Evolutionary conservation across 2,888 invertebrate genomes (phyloP).

Genomic region (Brachyopa scutellaris): DNA sequence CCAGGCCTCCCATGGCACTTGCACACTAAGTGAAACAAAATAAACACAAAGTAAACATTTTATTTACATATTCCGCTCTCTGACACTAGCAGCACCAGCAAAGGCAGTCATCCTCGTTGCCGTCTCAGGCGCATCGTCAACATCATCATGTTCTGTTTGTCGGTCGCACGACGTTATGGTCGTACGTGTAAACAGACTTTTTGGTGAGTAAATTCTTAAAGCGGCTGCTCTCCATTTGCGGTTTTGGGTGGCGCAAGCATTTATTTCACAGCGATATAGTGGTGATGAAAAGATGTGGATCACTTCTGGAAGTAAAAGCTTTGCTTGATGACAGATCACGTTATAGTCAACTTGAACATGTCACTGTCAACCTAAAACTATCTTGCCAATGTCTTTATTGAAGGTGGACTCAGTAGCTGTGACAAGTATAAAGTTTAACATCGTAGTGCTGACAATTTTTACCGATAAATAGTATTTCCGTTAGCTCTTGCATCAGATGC

Average conservation of each 20-base stretch:
- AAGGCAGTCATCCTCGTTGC: background rate
- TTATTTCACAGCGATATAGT: constrained; percentile 17
- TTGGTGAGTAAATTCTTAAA: constrained; percentile 37
- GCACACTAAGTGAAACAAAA: constrained; percentile 58
- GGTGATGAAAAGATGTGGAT: background rate
- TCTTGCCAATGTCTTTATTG: too few species aligned
- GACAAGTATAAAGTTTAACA: too few species aligned
- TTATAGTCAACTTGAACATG: too few species aligned
- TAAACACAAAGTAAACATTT: constrained; percentile 61
- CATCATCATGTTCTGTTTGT: constrained; percentile 34
- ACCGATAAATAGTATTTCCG: too few species aligned
- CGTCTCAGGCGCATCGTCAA: background rate
- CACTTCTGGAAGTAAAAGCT: background rate
- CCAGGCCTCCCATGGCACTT: constrained; percentile 40
- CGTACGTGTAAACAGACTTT: constrained; percentile 43
- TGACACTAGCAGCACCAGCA: constrained; percentile 11
- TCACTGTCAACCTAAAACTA: too few species aligned
- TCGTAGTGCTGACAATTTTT: too few species aligned
- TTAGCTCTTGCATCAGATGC: too few species aligned
- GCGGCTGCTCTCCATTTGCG: constrained; percentile 49
- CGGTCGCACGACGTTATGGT: constrained; percentile 46
- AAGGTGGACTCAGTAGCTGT: too few species aligned
- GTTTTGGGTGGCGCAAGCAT: constrained; percentile 46
- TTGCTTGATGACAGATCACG: too few species aligned
- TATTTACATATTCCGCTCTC: constrained; percentile 52